Percentiles rank a stretch among this genome's conserved stretches.
Evolutionary conservation across 2,888 invertebrate genomes (phyloP).

Genomic region (Scaeva pyrastri): DNA sequence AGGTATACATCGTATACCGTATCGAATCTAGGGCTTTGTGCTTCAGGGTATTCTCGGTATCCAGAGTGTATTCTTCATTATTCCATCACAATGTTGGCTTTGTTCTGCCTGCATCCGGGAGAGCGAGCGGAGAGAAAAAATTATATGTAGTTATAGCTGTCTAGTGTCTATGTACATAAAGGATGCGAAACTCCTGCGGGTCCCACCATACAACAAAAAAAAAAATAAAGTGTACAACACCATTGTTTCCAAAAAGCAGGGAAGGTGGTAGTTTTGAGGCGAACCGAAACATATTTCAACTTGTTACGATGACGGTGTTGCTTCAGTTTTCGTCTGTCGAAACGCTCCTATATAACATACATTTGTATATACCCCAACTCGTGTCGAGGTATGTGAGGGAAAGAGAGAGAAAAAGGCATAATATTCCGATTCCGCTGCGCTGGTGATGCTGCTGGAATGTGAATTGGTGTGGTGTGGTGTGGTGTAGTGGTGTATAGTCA

Average conservation of each 20-base stretch:
- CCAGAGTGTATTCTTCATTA: conserved; percentile 24
- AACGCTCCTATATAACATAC: neutral
- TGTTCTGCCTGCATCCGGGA: conserved; percentile 27
- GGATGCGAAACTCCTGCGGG: conserved; percentile 25
- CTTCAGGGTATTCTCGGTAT: conserved; percentile 9
- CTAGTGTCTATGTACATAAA: neutral
- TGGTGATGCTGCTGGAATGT: conserved; percentile 2
- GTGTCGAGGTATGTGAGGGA: neutral
- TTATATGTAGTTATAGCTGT: neutral
- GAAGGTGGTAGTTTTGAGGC: conserved; percentile 51
- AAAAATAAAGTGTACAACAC: conserved; percentile 8
- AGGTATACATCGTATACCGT: neutral
- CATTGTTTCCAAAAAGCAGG: conserved; percentile 22
- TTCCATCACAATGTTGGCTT: conserved; percentile 58
- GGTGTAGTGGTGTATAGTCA: conserved; percentile 17
- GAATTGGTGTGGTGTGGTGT: too few relatives aligned
- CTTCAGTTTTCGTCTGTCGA: conserved; percentile 13
- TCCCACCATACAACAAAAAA: conserved; percentile 24
- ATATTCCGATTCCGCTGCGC: neutral
- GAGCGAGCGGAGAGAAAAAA: conserved; percentile 1
- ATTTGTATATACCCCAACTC: too few relatives aligned
- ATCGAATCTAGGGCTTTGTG: conserved; percentile 29
- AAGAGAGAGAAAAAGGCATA: neutral
- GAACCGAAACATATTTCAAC: conserved; percentile 68
- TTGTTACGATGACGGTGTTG: conserved; percentile 60